phyloP scores from a whole-genome alignment of 2,113 vertebrate genomes.

The Odocoileus virginianus region DNA sequence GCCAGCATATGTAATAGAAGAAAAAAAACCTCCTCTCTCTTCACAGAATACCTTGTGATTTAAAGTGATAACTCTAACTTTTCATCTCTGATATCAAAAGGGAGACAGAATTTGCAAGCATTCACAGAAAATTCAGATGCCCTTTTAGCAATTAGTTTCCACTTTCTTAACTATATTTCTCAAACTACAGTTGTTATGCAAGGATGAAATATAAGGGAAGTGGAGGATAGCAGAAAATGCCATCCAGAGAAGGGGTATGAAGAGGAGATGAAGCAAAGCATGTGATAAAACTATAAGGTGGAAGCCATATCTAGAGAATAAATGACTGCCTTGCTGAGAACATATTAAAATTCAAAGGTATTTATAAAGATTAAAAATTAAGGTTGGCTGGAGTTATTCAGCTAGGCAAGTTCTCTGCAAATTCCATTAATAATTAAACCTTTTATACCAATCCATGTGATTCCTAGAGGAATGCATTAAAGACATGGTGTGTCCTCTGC shows the following conservation, averaged over 20 bases:
- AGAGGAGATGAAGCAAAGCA: background rate
- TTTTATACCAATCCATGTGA: constrained; percentile 20
- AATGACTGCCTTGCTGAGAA: background rate
- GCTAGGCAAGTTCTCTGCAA: constrained; percentile 36
- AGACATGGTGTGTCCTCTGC: constrained; percentile 38
- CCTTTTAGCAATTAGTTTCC: background rate
- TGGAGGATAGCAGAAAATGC: background rate
- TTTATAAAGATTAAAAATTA: constrained; percentile 63
- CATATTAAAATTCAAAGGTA: constrained; percentile 61
- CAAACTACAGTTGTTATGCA: background rate
- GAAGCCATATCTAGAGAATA: background rate
- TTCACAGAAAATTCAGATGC: background rate
- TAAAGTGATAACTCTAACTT: background rate
- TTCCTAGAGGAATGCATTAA: constrained; percentile 47
- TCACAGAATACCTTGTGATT: background rate
- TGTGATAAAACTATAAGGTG: background rate
- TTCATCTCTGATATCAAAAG: background rate
- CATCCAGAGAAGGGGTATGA: background rate
- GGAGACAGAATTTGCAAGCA: background rate
- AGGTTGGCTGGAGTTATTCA: constrained; percentile 15
- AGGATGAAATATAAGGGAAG: background rate
- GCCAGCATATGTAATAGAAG: background rate
- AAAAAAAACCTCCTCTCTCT: background rate
- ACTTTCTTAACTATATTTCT: background rate
- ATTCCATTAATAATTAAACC: constrained; percentile 59